Base-by-base conservation (phyloP, 2,113 vertebrate species). In the Haplotaxodon microlepis region DNA sequence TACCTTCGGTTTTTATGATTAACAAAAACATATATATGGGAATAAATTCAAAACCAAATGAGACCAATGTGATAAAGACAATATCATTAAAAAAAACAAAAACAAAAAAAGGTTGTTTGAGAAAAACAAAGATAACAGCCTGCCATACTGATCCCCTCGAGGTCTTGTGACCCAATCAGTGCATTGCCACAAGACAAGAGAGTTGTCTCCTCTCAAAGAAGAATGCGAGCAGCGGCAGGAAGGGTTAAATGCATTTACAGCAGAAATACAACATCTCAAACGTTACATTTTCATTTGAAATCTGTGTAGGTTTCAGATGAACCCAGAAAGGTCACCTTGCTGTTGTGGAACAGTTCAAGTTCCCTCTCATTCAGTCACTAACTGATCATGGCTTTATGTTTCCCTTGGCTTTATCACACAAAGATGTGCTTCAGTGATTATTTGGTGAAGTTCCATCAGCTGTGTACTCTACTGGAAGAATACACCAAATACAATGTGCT, bases 331-430 rank as follows among this genome's bases (percentile, higher is more conserved):
- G 71, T 78, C 27, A 19, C 4, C 16, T 31, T 78, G 21, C 42
- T 50, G 42, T 19, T 19, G 73, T 13, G 9, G 73, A 78, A 51
- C 73, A 31, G 27, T 31, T 78, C 73, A 50, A 8, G 42, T 19
- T 12, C 12, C 42, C 71, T 10, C 21, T 56, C 40, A 1, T 61
- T 53, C 34, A 69, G 53, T 73, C 42, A 61, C 63, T 53, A 27
- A 51, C 85, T 71, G 40, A 61, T 40, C 84, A 96, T 96, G 95
- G 95, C 96, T 95, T 91, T 76, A 83, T 66, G 83, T 92, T 95
- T 94, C 92, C 94, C 93, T 95, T 95, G 94, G 95, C 95, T 94
- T 88, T 86, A 83, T 86, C 84, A 38, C 31, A 84, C 57, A 82
- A 90, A 87, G 81, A 92, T 95, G 94, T 94, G 95, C 93, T 95